Percentiles rank a stretch among this genome's conserved stretches.
Evolutionary conservation across 2,113 vertebrate species (phyloP).

Genomic region (Recurvirostra avosetta): DNA sequence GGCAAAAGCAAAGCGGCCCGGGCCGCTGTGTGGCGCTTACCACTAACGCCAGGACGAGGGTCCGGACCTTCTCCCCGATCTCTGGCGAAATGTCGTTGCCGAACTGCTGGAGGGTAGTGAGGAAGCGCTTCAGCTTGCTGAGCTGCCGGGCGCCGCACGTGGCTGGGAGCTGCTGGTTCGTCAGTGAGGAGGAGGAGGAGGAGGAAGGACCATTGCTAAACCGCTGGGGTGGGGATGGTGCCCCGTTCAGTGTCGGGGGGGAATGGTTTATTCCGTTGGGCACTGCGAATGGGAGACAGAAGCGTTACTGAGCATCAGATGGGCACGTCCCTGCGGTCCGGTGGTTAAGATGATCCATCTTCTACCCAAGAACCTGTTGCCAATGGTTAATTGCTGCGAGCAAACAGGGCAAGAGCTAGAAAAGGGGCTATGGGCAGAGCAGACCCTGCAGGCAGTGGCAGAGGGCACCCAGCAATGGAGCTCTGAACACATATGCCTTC

Average conservation of each 20-base stretch:
- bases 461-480: background rate
- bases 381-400: background rate
- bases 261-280: constrained; percentile 97
- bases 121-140: constrained; percentile 98
- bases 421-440: background rate
- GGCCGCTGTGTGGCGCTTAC: constrained; percentile 64
- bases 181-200: constrained; percentile 93
- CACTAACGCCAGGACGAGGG: constrained; percentile 92
- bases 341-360: background rate
- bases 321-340: rapidly evolving
- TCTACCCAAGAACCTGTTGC: background rate
- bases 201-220: constrained; percentile 96
- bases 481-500: rapidly evolving
- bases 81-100: constrained; percentile 98
- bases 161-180: constrained; percentile 96
- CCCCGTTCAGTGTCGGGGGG: constrained; percentile 91
- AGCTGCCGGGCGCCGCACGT: constrained; percentile 97
- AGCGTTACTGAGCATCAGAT: rapidly evolving
- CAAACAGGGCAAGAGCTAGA: background rate
- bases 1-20: background rate
- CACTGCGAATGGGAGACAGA: constrained; percentile 74
- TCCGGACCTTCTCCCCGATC: constrained; percentile 97
- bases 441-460: rapidly evolving
- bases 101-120: constrained; percentile 97
- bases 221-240: constrained; percentile 93